Percentiles rank a stretch among this genome's conserved stretches.
These are phyloP conservation scores for Nasonia vitripennis DNA, from an alignment of 1,140 invertebrate genomes.

Conservation along the genomic window DNA sequence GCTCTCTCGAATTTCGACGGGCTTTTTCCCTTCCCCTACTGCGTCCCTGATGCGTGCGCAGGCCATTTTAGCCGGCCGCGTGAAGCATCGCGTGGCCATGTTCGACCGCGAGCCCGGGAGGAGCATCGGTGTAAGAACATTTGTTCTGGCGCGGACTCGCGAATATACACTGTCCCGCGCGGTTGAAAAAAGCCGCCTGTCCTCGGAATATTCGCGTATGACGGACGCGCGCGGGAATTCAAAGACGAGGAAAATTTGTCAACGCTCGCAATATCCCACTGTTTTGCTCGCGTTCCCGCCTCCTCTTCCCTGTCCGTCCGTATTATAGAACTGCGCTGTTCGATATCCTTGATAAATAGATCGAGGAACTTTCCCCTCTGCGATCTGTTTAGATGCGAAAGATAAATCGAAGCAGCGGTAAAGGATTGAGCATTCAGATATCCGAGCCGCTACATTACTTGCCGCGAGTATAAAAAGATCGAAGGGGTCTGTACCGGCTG, in stretches of 20 bases:
- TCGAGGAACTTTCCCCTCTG: slow-evolving; percentile 46
- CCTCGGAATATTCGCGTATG: not conserved
- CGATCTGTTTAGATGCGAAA: slow-evolving; percentile 56
- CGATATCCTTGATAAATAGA: slow-evolving; percentile 60
- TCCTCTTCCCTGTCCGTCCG: not conserved
- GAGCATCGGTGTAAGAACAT: slow-evolving; percentile 17
- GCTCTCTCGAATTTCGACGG: not conserved
- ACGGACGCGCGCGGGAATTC: not conserved
- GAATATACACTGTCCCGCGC: not conserved
- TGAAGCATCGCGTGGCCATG: not conserved
- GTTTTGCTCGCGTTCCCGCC: not conserved
- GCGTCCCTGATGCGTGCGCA: too few species aligned
- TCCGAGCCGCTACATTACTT: not conserved
- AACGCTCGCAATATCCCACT: not conserved
- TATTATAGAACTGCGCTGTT: not conserved
- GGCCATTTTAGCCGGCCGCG: not conserved
- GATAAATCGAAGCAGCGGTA: slow-evolving; percentile 57
- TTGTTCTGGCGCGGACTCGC: slow-evolving; percentile 1
- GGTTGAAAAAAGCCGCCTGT: not conserved
- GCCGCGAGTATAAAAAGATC: slow-evolving; percentile 3
- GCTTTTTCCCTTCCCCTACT: not conserved
- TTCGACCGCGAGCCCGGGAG: not conserved
- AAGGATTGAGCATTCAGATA: slow-evolving; percentile 27
- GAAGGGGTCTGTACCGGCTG: not conserved
- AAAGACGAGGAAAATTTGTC: slow-evolving; percentile 8